Percentiles rank a stretch among this genome's conserved stretches.
These are phyloP conservation scores for Cotesia glomerata DNA, from an alignment of 1,140 invertebrate genomes.

Conservation along the genomic window DNA sequence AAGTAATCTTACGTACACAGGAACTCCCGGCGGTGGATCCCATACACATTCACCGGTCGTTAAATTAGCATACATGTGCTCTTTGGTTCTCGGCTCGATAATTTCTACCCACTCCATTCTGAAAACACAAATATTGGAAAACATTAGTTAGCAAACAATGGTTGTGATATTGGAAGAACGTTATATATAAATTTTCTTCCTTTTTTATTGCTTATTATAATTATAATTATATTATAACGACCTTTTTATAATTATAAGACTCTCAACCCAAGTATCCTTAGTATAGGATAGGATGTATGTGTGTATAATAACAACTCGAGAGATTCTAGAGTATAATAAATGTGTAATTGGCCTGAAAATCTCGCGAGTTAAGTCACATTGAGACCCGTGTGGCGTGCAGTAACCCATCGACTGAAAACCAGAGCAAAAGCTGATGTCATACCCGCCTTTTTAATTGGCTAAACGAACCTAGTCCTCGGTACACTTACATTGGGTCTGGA, in stretches of 20 bases:
- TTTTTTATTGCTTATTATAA: neutral
- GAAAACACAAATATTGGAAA: conserved; percentile 26
- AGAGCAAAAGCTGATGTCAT: conserved; percentile 52
- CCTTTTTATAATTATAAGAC: too few relatives aligned
- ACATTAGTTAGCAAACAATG: neutral
- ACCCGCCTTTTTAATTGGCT: conserved; percentile 49
- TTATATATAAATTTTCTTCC: neutral
- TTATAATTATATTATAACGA: too few relatives aligned
- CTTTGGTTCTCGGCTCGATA: conserved; percentile 95
- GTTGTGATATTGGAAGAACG: neutral
- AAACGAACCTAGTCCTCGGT: conserved; percentile 49
- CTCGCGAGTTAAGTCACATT: conserved; percentile 23
- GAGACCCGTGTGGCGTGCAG: conserved; percentile 24
- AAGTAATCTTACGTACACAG: conserved; percentile 69
- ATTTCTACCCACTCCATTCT: conserved; percentile 99
- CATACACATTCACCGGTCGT: conserved; percentile 97
- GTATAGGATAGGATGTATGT: neutral
- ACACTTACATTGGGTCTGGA: conserved; percentile 3
- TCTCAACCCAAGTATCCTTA: too few relatives aligned
- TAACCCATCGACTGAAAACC: conserved; percentile 40
- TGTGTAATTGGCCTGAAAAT: conserved; percentile 24
- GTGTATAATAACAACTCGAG: conserved; percentile 3
- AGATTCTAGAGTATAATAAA: conserved; percentile 8
- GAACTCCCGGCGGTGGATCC: conserved; percentile 87
- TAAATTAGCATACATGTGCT: conserved; percentile 98